phyloP scores from a whole-genome alignment of 2,797 vertebrate species.

The Ctenopoma kingsleyae region DNA sequence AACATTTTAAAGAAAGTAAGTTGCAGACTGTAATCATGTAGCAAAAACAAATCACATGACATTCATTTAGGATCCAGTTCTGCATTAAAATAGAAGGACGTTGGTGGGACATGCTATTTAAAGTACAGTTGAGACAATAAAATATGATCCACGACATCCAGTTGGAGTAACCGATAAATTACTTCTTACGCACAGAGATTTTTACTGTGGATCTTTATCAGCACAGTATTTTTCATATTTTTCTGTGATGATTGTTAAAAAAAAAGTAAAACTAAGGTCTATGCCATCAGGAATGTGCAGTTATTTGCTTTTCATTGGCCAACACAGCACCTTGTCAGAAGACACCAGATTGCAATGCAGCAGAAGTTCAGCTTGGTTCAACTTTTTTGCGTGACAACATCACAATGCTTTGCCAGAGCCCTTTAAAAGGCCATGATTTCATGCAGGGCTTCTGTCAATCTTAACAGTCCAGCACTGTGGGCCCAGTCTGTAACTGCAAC shows the following conservation, averaged over 20 bases:
- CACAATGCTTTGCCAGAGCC: neutral
- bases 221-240: neutral
- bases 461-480: neutral
- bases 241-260: no score
- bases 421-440: neutral
- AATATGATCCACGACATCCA: slow-evolving; percentile 2
- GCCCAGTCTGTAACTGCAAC: neutral
- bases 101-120: neutral
- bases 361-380: neutral
- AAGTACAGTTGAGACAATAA: neutral
- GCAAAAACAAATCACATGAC: neutral
- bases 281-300: neutral
- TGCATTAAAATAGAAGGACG: neutral
- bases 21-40: neutral
- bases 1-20: neutral
- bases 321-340: neutral
- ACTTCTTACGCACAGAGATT: neutral
- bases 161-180: neutral
- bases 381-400: neutral
- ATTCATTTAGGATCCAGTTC: neutral
- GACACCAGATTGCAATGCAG: neutral
- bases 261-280: neutral
- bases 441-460: no score
- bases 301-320: neutral
- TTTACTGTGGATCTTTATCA: neutral